Evolutionary conservation across 2,797 vertebrate species (phyloP), one percentile per base, ranked within the genome.

Genomic region (Enteromius paludinosus): DNA sequence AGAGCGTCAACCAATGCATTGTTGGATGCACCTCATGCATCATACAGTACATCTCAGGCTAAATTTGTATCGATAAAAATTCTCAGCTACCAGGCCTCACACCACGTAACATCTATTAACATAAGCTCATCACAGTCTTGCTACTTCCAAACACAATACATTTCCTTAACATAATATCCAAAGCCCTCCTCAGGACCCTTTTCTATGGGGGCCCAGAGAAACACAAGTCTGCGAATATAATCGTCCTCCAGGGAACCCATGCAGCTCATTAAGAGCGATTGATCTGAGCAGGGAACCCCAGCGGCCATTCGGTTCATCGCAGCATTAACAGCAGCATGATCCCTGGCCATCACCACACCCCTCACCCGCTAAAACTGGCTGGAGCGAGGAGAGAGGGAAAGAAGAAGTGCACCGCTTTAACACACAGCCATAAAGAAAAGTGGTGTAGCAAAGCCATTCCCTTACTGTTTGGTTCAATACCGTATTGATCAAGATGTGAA

Each of bases 401-500:
- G 54, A n/a, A 30, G 7, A 20, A 66, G 61, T 35, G 54, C 45
- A 64, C 69, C 76, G n/a, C 70, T 76, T 33, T 35, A 74, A 49
- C 71, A 54, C 82, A 82, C 64, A 86, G 73, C 81, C 86, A 62
- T 86, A 92, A 91, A 89, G 89, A 89, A 82, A 80, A 92, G 83
- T 52, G 86, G 35, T 91, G 91, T 89, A 85, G 83, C 87, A 88
- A 87, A 90, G 90, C 90, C 90, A 89, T 93, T 91, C 89, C 82
- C 83, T 85, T 87, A 78, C 79, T 65, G 79, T 86, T 91, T 74
- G 86, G 91, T 88, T 96, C 93, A 85, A 93, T 92, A 91, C 45
- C 41, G 33, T 94, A 96, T 95, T 88, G 94, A 96, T 95, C 92
- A 85, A 86, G 88, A 86, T 88, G 85, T 84, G 81, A 87, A 86